These are phyloP conservation scores for Rhabdomys pumilio DNA, from an alignment of 2,797 vertebrate species.

Conservation along the genomic window DNA sequence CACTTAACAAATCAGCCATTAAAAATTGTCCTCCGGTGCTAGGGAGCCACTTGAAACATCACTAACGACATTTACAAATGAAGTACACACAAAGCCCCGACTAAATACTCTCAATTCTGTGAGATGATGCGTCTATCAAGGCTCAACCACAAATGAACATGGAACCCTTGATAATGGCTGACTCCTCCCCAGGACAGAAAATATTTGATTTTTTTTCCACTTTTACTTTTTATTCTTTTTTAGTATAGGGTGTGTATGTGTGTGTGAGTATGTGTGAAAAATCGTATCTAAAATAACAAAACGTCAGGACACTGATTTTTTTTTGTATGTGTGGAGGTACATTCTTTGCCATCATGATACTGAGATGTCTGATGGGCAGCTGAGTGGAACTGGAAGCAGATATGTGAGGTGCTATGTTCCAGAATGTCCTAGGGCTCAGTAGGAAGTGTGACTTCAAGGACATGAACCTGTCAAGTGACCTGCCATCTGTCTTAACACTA, in stretches of 20 bases:
- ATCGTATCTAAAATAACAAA: background rate
- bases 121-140: background rate
- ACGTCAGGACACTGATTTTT: no score
- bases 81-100: background rate
- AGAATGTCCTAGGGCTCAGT: background rate
- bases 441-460: background rate
- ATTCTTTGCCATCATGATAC: background rate
- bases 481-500: fast-evolving
- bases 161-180: background rate
- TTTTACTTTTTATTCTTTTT: background rate
- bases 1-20: background rate
- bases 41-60: slow-evolving; percentile 3
- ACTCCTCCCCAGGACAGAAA: background rate
- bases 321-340: background rate
- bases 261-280: background rate
- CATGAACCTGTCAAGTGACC: fast-evolving
- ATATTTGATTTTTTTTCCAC: background rate
- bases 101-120: background rate
- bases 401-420: background rate
- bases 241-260: background rate
- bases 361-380: background rate
- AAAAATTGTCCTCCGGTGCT: slow-evolving; percentile 10
- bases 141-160: background rate
- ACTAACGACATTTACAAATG: background rate
- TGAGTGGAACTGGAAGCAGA: background rate